A percentile compares a stretch with the other conserved stretches of the same genome.
Evolutionary conservation across 2,888 invertebrate species (phyloP).

Genomic region (Odiellus spinosus): DNA sequence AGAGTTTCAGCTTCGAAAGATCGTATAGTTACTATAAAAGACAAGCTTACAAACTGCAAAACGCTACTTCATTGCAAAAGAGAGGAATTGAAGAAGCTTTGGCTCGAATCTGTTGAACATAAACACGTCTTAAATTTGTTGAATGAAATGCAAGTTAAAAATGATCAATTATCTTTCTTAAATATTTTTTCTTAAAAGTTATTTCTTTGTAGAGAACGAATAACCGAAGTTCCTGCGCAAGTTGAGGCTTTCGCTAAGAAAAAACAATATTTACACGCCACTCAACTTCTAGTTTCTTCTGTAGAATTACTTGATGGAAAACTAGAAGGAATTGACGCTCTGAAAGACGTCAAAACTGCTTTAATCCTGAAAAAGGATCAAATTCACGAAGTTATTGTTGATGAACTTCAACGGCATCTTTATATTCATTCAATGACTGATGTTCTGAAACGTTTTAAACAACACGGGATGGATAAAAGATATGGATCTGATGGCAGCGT

Average conservation of each 20-base stretch:
- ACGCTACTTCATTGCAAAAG: slow-evolving; percentile 70
- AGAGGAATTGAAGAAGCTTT: slow-evolving; percentile 80
- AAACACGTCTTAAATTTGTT: slow-evolving; percentile 73
- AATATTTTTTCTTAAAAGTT: neutral
- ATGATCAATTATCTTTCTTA: neutral
- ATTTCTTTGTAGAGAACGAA: slow-evolving; percentile 43
- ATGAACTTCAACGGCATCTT: slow-evolving; percentile 53
- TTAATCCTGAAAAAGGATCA: slow-evolving; percentile 51
- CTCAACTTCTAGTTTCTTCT: slow-evolving; percentile 45
- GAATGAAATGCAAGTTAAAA: slow-evolving; percentile 59
- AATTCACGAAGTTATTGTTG: slow-evolving; percentile 48
- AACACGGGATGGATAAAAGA: slow-evolving; percentile 7
- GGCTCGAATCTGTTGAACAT: slow-evolving; percentile 92
- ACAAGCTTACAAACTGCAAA: slow-evolving; percentile 66
- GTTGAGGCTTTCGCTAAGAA: slow-evolving; percentile 46
- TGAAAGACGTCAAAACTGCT: slow-evolving; percentile 60
- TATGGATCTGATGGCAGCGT: slow-evolving; percentile 1
- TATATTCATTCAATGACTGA: slow-evolving; percentile 35
- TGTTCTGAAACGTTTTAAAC: slow-evolving; percentile 10
- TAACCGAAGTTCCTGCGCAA: slow-evolving; percentile 54
- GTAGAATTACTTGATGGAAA: slow-evolving; percentile 52
- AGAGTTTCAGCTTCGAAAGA: slow-evolving; percentile 48
- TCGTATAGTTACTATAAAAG: slow-evolving; percentile 58
- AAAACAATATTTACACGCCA: slow-evolving; percentile 27
- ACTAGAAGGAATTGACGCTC: slow-evolving; percentile 63